These are phyloP conservation scores for Epinephelus lanceolatus DNA, from an alignment of 2,113 vertebrate species.

Conservation along the genomic window DNA sequence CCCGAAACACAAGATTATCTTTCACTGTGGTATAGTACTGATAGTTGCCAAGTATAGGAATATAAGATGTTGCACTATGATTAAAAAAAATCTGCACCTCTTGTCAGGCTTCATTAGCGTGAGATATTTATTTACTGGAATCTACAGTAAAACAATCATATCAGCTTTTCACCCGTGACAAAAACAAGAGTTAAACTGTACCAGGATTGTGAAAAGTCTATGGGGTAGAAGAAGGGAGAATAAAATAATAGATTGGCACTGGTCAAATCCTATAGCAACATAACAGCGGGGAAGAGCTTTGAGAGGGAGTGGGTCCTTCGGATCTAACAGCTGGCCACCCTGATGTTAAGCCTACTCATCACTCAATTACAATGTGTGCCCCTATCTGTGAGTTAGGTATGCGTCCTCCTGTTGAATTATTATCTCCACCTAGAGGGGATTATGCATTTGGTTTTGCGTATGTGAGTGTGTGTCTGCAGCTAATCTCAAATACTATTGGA, in stretches of 20 bases:
- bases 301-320: neutral
- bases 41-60: neutral
- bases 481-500: too few relatives aligned
- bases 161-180: neutral
- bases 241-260: neutral
- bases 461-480: too few relatives aligned
- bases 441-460: too few relatives aligned
- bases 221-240: neutral
- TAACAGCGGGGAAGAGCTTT: neutral
- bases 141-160: neutral
- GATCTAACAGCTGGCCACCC: constrained; percentile 29
- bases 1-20: neutral
- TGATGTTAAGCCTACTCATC: neutral
- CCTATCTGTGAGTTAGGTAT: neutral
- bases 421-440: too few relatives aligned
- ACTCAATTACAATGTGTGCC: neutral
- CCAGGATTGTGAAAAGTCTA: neutral
- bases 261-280: neutral
- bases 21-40: neutral
- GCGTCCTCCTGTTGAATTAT: neutral
- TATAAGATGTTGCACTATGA: neutral
- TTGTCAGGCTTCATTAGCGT: constrained; percentile 1
- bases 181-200: neutral
- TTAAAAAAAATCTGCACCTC: neutral
- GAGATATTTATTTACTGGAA: neutral